Conservation (phyloP, 2,888 invertebrate species). For the Hymenopus coronatus region DNA sequence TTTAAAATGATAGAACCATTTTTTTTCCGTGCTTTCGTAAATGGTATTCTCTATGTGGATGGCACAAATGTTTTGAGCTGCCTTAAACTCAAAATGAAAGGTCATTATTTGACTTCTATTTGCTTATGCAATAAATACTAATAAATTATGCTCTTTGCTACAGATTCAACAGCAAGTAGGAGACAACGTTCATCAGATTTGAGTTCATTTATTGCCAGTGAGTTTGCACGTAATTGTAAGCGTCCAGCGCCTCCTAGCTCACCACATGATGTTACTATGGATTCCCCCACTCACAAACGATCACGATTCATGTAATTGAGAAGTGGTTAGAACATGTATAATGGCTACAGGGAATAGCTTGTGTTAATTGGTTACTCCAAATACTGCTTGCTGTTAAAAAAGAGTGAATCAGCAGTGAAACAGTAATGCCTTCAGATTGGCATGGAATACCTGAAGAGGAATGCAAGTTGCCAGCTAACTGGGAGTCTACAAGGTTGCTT, state of each 20-base stretch:
- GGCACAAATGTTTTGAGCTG: no score
- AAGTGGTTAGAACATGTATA: background rate
- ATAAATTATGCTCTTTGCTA: background rate
- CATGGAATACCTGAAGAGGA: background rate
- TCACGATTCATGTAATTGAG: constrained; percentile 63
- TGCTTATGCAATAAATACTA: background rate
- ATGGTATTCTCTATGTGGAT: no score
- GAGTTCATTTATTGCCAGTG: constrained; percentile 69
- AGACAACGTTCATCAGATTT: constrained; percentile 55
- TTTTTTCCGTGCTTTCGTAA: no score
- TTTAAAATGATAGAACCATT: no score
- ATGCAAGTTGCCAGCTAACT: background rate
- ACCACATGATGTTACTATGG: constrained; percentile 68
- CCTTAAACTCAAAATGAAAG: no score
- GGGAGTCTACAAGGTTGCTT: background rate
- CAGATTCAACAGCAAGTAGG: constrained; percentile 36
- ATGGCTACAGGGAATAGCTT: background rate
- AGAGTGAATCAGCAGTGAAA: background rate
- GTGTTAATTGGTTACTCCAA: background rate
- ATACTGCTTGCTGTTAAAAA: background rate
- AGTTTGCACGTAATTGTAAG: constrained; percentile 71
- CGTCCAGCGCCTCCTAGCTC: constrained; percentile 55
- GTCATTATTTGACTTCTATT: background rate
- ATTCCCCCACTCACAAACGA: constrained; percentile 73
- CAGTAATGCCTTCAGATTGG: background rate